Percentiles rank a stretch among this genome's conserved stretches.
Conservation (phyloP, 2,888 invertebrate species). For the Drosophila seclusa region DNA sequence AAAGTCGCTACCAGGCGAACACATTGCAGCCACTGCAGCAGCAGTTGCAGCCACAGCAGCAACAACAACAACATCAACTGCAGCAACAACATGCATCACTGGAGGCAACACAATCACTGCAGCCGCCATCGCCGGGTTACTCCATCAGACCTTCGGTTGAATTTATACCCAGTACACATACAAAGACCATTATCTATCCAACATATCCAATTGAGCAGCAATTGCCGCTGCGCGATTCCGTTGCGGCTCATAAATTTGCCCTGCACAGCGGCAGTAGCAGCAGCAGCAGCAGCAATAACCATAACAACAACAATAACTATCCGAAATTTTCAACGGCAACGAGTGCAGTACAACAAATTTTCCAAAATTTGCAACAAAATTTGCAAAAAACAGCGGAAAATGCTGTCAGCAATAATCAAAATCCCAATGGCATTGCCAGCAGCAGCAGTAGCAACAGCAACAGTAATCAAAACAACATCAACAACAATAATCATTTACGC, state of each 20-base stretch:
- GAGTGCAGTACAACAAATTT: slow-evolving; percentile 80
- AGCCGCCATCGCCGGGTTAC: slow-evolving; percentile 76
- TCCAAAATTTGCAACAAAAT: slow-evolving; percentile 79
- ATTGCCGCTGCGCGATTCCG: slow-evolving; percentile 87
- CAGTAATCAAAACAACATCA: slow-evolving; percentile 34
- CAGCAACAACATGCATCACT: slow-evolving; percentile 79
- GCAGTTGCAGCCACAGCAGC: slow-evolving; percentile 24
- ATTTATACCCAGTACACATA: slow-evolving; percentile 83
- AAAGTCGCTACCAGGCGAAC: slow-evolving; percentile 64
- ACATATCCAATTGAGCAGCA: slow-evolving; percentile 86
- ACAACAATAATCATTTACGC: slow-evolving; percentile 69
- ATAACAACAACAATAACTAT: slow-evolving; percentile 56
- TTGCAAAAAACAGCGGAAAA: slow-evolving; percentile 72
- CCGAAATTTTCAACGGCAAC: slow-evolving; percentile 60
- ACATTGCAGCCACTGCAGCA: slow-evolving; percentile 57
- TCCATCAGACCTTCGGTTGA: slow-evolving; percentile 84
- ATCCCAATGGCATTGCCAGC: slow-evolving; percentile 51
- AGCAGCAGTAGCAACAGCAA: slow-evolving; percentile 32
- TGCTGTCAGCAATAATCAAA: slow-evolving; percentile 52
- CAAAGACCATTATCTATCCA: slow-evolving; percentile 74
- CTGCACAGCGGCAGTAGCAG: slow-evolving; percentile 47
- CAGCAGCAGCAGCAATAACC: slow-evolving; percentile 27
- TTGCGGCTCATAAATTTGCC: slow-evolving; percentile 85
- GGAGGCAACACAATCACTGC: slow-evolving; percentile 69
- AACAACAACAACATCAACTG: slow-evolving; percentile 49